These are phyloP conservation scores for Acridotheres tristis DNA, from an alignment of 2,797 vertebrate species.

Conservation along the genomic window DNA sequence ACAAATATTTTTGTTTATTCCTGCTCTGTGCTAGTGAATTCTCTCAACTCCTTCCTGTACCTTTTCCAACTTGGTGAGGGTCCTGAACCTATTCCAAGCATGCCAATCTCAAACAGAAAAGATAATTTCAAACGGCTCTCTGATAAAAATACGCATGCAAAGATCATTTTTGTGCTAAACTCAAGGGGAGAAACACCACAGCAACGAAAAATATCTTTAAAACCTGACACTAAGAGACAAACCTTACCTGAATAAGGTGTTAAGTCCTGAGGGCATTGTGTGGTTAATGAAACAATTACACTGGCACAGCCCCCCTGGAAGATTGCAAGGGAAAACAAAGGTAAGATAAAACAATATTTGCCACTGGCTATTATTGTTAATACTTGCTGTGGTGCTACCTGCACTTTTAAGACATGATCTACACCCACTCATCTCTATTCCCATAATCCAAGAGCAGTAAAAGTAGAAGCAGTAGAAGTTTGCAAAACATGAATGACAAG, in stretches of 20 bases:
- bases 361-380: background rate
- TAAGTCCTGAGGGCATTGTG: slow-evolving; percentile 96
- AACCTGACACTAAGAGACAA: background rate
- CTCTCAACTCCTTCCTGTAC: background rate
- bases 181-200: background rate
- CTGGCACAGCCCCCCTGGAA: slow-evolving; percentile 94
- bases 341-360: background rate
- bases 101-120: background rate
- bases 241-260: slow-evolving; percentile 90
- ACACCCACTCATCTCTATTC: background rate
- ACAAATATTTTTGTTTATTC: background rate
- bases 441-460: background rate
- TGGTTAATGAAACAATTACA: slow-evolving; percentile 93
- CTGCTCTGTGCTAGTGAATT: background rate
- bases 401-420: background rate
- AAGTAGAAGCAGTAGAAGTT: background rate
- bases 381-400: background rate
- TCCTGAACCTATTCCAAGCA: background rate
- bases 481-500: background rate
- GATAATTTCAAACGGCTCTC: background rate
- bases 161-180: background rate
- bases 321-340: slow-evolving; percentile 34
- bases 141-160: background rate
- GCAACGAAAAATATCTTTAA: background rate
- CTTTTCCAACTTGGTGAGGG: background rate